These are phyloP conservation scores for Panagrolaimus sp. DNA, from an alignment of 1,140 invertebrate species.

Conservation along the genomic window DNA sequence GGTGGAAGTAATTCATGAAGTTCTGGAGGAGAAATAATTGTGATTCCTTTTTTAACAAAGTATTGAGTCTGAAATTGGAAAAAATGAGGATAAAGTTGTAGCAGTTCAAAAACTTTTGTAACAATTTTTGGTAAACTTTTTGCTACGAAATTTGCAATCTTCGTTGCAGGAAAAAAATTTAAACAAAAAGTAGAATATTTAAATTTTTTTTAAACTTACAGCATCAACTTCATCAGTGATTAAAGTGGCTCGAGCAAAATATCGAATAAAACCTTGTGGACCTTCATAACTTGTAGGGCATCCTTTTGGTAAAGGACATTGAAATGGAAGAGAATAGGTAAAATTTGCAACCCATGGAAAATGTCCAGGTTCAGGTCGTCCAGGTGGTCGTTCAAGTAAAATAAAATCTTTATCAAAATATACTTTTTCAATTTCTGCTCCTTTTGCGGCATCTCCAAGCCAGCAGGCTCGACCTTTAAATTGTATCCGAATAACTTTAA, in stretches of 20 bases:
- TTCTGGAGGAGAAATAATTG: slow-evolving; percentile 35
- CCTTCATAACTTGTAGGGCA: slow-evolving; percentile 47
- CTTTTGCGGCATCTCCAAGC: slow-evolving; percentile 25
- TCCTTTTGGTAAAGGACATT: slow-evolving; percentile 41
- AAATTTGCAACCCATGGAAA: slow-evolving; percentile 45
- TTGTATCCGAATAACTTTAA: slow-evolving; percentile 44
- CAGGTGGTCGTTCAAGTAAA: slow-evolving; percentile 44
- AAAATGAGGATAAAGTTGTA: not conserved
- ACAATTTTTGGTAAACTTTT: not conserved
- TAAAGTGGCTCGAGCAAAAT: slow-evolving; percentile 42
- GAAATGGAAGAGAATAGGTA: slow-evolving; percentile 44
- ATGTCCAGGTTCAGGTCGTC: slow-evolving; percentile 42
- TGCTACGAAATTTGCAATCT: too few relatives aligned
- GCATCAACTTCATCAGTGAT: slow-evolving; percentile 18
- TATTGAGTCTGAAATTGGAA: slow-evolving; percentile 30
- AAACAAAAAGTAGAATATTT: not conserved
- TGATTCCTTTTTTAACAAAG: slow-evolving; percentile 40
- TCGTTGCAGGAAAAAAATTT: too few relatives aligned
- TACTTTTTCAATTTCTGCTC: slow-evolving; percentile 34
- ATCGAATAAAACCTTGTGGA: slow-evolving; percentile 45
- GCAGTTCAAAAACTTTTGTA: not conserved
- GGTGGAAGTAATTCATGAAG: slow-evolving; percentile 34
- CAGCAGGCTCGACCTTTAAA: slow-evolving; percentile 44
- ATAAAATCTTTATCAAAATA: slow-evolving; percentile 52
- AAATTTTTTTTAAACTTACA: not conserved